A percentile compares a stretch with the other conserved stretches of the same genome.
These are phyloP conservation scores for Anoura caudifer DNA, from an alignment of 2,113 vertebrate species.

Conservation along the genomic window DNA sequence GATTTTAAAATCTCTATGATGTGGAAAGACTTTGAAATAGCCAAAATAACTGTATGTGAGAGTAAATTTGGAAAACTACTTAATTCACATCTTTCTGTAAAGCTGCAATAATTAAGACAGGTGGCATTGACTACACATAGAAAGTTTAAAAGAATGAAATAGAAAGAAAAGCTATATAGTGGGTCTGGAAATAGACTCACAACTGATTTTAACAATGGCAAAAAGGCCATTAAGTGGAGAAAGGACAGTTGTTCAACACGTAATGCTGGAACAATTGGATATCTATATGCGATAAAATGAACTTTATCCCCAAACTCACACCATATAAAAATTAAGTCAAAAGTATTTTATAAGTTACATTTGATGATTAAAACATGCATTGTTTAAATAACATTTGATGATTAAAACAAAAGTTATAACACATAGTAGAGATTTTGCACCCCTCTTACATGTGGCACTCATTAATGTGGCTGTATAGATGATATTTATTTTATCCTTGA, in stretches of 20 bases:
- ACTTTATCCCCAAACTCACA: neutral
- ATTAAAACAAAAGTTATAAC: neutral
- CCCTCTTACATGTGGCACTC: neutral
- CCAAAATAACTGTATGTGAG: neutral
- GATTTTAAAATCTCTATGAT: neutral
- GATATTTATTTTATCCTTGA: neutral
- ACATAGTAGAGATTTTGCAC: neutral
- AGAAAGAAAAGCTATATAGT: neutral
- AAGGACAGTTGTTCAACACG: neutral
- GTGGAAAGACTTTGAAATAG: neutral
- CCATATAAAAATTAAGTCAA: neutral
- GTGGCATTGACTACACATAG: neutral
- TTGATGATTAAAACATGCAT: neutral
- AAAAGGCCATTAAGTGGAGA: neutral
- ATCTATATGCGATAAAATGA: neutral
- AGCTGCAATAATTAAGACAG: neutral
- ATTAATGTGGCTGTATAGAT: neutral
- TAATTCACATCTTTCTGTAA: neutral
- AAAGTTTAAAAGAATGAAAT: neutral
- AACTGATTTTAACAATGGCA: neutral
- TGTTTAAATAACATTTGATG: neutral
- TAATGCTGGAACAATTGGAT: neutral
- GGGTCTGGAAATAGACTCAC: neutral
- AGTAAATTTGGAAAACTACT: neutral
- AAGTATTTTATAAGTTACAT: neutral